A percentile compares a stretch with the other conserved stretches of the same genome.
phyloP scores from a whole-genome alignment of 2,113 vertebrate species.

The Mastomys natalensis region DNA sequence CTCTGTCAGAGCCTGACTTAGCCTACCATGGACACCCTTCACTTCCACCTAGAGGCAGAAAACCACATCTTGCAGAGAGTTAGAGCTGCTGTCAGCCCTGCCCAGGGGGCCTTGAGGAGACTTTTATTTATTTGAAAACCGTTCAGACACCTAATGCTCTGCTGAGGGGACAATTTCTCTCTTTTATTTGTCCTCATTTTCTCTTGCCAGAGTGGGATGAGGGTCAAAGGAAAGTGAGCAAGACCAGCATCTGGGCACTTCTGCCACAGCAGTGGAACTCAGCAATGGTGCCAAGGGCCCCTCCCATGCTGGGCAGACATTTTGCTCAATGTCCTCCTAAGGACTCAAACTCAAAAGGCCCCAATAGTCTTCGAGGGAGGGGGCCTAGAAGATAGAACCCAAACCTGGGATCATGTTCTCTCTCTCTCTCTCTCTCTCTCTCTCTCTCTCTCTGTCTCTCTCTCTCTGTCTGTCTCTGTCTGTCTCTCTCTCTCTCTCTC shows the following conservation, averaged over 20 bases:
- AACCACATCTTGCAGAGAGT: slow-evolving; percentile 85
- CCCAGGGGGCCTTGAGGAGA: slow-evolving; percentile 51
- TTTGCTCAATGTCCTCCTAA: neutral
- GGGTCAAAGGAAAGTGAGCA: neutral
- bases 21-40: slow-evolving; percentile 78
- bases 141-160: slow-evolving; percentile 74
- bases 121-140: slow-evolving; percentile 77
- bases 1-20: slow-evolving; percentile 79
- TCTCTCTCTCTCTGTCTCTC: neutral
- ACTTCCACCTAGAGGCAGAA: slow-evolving; percentile 84
- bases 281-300: neutral
- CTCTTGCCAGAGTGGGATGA: slow-evolving; percentile 36
- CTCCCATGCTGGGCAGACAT: neutral
- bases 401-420: no score
- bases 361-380: neutral
- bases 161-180: slow-evolving; percentile 67
- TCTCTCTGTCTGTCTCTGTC: neutral
- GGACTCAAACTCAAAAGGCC: neutral
- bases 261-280: neutral
- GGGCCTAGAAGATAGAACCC: neutral
- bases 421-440: neutral
- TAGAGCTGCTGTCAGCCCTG: slow-evolving; percentile 85
- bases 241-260: neutral
- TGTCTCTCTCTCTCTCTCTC: neutral
- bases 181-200: slow-evolving; percentile 76